phyloP scores from a whole-genome alignment of 2,888 invertebrate species.

The Eurytoma adleriae region DNA sequence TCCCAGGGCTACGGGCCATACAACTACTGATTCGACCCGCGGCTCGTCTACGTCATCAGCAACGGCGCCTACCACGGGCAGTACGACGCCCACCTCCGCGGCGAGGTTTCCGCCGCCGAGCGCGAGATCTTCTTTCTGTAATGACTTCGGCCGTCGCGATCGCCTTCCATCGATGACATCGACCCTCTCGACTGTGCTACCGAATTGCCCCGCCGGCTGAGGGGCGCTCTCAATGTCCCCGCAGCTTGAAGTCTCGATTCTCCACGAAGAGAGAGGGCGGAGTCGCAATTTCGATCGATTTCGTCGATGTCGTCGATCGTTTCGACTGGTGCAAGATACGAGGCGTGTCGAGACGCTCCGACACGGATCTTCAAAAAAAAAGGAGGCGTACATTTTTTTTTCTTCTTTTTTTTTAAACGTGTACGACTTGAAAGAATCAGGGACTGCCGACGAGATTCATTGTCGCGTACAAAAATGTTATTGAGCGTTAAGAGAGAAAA shows the following conservation, averaged over 20 bases:
- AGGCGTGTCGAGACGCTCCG: no score
- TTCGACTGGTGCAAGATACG: conserved; percentile 6
- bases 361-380: no score
- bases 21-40: conserved; percentile 84
- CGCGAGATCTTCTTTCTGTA: no score
- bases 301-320: neutral
- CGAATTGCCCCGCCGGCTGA: no score
- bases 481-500: neutral
- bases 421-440: conserved; percentile 14
- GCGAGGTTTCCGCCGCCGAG: no score
- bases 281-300: no score
- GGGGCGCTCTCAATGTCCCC: no score
- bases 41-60: neutral
- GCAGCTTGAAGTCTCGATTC: no score
- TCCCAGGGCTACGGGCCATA: conserved; percentile 92
- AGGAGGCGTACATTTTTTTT: neutral
- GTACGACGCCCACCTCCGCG: neutral
- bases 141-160: no score
- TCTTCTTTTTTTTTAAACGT: neutral
- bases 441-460: conserved; percentile 27
- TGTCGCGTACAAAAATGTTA: neutral
- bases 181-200: no score
- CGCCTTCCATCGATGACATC: no score
- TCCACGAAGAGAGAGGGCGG: no score
- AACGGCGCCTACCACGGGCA: conserved; percentile 1